phyloP scores from a whole-genome alignment of 2,113 vertebrate species.

The Tiliqua scincoides region DNA sequence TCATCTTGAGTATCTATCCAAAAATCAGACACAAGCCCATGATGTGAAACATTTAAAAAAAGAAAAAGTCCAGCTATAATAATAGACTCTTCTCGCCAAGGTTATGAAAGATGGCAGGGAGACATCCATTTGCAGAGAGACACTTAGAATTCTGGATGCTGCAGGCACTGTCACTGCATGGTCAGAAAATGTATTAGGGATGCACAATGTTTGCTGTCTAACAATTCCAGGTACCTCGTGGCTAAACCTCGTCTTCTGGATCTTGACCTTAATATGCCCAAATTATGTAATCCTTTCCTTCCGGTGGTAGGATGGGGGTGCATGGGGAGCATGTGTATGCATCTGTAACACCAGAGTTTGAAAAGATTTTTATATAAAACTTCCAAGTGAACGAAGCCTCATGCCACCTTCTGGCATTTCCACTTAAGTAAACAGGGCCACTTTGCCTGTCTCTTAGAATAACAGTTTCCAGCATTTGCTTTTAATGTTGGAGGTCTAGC shows the following conservation, averaged over 20 bases:
- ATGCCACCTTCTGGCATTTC: too few species aligned
- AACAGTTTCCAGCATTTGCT: not conserved
- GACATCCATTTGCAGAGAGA: not conserved
- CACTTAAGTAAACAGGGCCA: not conserved
- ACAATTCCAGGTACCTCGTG: not conserved
- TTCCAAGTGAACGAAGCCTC: not conserved
- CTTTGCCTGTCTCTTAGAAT: not conserved
- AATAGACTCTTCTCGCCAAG: not conserved
- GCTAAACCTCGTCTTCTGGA: not conserved
- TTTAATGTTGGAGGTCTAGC: not conserved
- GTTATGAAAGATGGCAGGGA: not conserved
- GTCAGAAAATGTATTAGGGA: not conserved
- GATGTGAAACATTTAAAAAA: not conserved
- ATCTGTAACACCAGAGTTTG: not conserved
- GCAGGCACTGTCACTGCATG: not conserved
- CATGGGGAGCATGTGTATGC: not conserved
- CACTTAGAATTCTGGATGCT: not conserved
- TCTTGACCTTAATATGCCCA: not conserved
- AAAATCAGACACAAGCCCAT: not conserved
- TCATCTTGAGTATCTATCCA: not conserved
- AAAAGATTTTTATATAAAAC: not conserved
- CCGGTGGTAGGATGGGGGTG: not conserved
- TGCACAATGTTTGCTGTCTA: not conserved
- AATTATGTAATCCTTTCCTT: constrained; percentile 20
- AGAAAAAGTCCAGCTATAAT: not conserved